A percentile compares a stretch with the other conserved stretches of the same genome.
Conservation (phyloP, 92 coral and sea anemone genomes). For the Nematostella vectensis region DNA sequence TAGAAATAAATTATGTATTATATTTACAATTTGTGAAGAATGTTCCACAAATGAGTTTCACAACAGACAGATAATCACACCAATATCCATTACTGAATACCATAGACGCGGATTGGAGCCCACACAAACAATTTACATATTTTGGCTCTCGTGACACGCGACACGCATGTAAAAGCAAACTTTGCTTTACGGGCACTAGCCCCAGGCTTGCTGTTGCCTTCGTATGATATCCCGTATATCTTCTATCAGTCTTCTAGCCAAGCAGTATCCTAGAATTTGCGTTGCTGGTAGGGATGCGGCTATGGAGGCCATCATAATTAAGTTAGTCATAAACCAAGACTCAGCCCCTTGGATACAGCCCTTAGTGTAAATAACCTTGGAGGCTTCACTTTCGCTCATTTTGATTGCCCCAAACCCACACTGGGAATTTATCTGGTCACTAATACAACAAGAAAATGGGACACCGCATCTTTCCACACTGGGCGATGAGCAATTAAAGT, state of each 20-base stretch:
- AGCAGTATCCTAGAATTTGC: conserved; percentile 66
- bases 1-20: too few relatives aligned
- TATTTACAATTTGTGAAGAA: too few relatives aligned
- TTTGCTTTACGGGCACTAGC: too few relatives aligned
- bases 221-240: conserved; percentile 68
- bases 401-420: conserved; percentile 77
- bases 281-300: conserved; percentile 54
- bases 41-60: too few relatives aligned
- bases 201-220: conserved; percentile 12
- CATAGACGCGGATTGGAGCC: too few relatives aligned
- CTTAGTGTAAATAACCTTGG: conserved; percentile 29
- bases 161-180: too few relatives aligned
- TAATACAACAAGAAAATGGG: conserved; percentile 81
- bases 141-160: too few relatives aligned
- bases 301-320: conserved; percentile 64
- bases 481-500: conserved; percentile 83
- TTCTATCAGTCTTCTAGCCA: conserved; percentile 48
- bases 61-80: too few relatives aligned
- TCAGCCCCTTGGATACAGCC: conserved; percentile 87
- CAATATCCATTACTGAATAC: too few relatives aligned
- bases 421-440: conserved; percentile 78
- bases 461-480: conserved; percentile 78
- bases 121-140: too few relatives aligned
- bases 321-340: conserved; percentile 67
- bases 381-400: conserved; percentile 33